Evolutionary conservation across 1,140 invertebrate species (phyloP).

Genomic region (Aethina tumida): DNA sequence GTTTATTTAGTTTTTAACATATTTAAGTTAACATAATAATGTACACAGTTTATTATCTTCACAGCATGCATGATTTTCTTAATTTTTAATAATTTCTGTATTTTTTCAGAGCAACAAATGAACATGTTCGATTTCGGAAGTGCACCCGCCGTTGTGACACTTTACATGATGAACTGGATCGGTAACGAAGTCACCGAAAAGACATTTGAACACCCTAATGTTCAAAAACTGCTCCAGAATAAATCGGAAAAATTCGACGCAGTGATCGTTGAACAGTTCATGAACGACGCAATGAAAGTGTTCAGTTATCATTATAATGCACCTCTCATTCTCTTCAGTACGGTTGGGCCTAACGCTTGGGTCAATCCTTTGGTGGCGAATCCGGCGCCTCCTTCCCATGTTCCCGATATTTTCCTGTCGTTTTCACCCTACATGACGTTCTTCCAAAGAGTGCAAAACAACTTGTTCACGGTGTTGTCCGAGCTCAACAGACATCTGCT

Average conservation of each 20-base stretch:
- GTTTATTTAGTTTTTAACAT: no score
- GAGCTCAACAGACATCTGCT: conserved; percentile 19
- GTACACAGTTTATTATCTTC: no score
- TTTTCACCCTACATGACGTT: conserved; percentile 35
- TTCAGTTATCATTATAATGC: conserved; percentile 35
- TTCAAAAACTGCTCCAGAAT: conserved; percentile 10
- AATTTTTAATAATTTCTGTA: no score
- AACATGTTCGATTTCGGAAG: conserved; percentile 1
- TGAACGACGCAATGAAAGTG: conserved; percentile 35
- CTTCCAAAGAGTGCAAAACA: conserved; percentile 34
- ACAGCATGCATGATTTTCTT: no score
- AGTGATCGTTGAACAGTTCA: conserved; percentile 36
- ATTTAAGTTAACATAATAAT: no score
- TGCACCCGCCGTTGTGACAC: neutral
- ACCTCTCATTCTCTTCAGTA: conserved; percentile 33
- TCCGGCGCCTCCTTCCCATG: conserved; percentile 31
- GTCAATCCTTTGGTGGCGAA: conserved; percentile 29
- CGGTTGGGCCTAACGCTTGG: conserved; percentile 20
- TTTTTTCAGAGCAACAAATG: neutral
- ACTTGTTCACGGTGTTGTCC: conserved; percentile 13
- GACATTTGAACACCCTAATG: conserved; percentile 8
- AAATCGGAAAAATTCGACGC: conserved; percentile 37
- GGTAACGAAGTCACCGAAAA: conserved; percentile 3
- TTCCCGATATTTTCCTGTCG: conserved; percentile 25
- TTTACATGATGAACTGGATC: conserved; percentile 2